Conservation (phyloP, 92 coral and sea anemone species). For the Porites evermanni region DNA sequence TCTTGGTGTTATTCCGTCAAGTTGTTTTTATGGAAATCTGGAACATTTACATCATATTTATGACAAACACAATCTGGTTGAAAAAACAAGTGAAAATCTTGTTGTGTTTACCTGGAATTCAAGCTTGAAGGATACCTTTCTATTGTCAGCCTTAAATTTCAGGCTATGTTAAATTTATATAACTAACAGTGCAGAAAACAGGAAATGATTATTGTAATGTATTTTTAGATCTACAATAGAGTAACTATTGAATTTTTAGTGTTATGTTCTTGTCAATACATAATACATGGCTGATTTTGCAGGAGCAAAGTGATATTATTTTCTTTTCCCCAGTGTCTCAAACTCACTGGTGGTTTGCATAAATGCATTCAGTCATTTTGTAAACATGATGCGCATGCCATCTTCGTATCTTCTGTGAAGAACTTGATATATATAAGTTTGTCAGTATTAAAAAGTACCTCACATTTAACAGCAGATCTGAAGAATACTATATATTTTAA, state of each 20-base stretch:
- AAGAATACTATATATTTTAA: slow-evolving; percentile 22
- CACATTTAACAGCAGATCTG: neutral
- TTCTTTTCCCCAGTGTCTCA: slow-evolving; percentile 18
- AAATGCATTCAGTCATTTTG: slow-evolving; percentile 28
- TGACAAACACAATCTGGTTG: neutral
- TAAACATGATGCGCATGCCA: slow-evolving; percentile 46
- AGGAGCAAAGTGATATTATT: slow-evolving; percentile 10
- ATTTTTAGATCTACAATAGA: slow-evolving; percentile 17
- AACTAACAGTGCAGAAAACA: neutral
- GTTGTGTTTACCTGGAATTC: neutral
- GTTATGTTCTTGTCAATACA: neutral
- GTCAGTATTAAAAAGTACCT: slow-evolving; percentile 14
- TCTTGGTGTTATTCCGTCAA: neutral
- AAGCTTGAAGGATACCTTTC: neutral
- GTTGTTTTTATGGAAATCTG: neutral
- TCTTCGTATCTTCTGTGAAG: slow-evolving; percentile 58
- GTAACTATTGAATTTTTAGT: slow-evolving; percentile 23
- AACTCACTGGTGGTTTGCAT: neutral
- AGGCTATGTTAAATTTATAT: too few relatives aligned
- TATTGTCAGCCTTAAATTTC: neutral
- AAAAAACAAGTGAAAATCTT: neutral
- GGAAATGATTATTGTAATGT: neutral
- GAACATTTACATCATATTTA: neutral
- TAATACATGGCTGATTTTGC: slow-evolving; percentile 22
- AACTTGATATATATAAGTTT: slow-evolving; percentile 38